A percentile compares a stretch with the other conserved stretches of the same genome.
Conservation (phyloP, 2,888 invertebrate species). For the Chalcosyrphus nemorum region DNA sequence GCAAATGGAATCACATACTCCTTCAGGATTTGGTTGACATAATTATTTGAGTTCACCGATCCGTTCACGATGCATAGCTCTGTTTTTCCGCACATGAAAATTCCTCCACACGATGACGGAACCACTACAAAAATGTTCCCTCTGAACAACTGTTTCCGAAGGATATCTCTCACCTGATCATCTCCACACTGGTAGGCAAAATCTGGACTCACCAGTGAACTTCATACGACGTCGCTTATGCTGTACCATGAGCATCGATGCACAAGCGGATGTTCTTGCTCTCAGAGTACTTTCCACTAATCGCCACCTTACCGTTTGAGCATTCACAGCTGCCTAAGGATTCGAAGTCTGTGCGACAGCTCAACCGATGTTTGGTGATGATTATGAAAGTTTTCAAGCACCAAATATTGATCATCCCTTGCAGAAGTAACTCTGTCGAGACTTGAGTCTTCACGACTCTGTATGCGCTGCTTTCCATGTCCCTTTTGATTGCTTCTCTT, state of each 20-base stretch:
- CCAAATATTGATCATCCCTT: neutral
- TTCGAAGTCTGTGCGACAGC: no score
- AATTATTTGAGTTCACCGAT: neutral
- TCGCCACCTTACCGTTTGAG: neutral
- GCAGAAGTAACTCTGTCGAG: neutral
- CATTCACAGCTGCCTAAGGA: neutral
- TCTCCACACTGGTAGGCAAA: neutral
- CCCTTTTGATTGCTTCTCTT: neutral
- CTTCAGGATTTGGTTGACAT: neutral
- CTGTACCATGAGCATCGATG: neutral
- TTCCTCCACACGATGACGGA: neutral
- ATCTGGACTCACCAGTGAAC: neutral
- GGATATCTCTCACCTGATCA: neutral
- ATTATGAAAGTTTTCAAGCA: neutral
- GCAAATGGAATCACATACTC: neutral
- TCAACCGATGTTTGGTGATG: no score
- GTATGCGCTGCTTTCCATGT: neutral
- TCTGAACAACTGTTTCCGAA: neutral
- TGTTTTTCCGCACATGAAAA: neutral
- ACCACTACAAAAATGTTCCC: neutral
- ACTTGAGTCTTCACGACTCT: no score
- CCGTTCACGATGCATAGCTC: neutral
- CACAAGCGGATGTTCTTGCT: neutral
- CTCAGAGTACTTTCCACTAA: neutral
- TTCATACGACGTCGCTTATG: neutral